Conservation (phyloP, 2,797 vertebrate genomes). For the Gallinago nigripennis region DNA sequence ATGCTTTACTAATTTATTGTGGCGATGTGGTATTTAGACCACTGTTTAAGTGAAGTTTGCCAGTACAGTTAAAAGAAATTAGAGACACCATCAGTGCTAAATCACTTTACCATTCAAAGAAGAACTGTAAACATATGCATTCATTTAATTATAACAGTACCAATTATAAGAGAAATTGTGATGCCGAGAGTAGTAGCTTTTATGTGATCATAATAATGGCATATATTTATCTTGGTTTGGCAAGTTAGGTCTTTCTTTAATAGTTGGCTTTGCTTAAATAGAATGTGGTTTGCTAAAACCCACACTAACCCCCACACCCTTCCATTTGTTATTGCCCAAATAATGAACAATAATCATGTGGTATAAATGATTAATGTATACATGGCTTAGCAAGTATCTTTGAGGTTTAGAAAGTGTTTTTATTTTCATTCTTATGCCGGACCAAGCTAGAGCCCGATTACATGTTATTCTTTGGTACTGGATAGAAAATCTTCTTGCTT, state of each 20-base stretch:
- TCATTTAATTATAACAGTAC: conserved; percentile 85
- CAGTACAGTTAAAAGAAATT: conserved; percentile 87
- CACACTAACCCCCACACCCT: conserved; percentile 82
- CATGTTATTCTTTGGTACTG: conserved; percentile 49
- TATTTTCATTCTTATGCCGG: conserved; percentile 72
- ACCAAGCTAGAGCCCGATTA: conserved; percentile 64
- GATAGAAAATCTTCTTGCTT: conserved; percentile 18
- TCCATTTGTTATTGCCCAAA: conserved; percentile 84
- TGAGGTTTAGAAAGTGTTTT: conserved; percentile 82
- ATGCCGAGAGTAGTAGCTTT: conserved; percentile 80
- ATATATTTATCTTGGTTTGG: conserved; percentile 92
- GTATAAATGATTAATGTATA: conserved; percentile 86
- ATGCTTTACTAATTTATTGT: conserved; percentile 80
- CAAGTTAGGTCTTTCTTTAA: conserved; percentile 84
- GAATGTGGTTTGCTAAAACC: conserved; percentile 84
- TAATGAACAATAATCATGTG: conserved; percentile 81
- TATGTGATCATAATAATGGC: conserved; percentile 88
- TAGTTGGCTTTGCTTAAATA: conserved; percentile 88
- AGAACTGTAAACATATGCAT: conserved; percentile 89
- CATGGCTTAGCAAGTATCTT: conserved; percentile 77
- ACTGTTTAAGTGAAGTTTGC: conserved; percentile 82
- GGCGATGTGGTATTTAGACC: conserved; percentile 79
- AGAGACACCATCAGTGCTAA: conserved; percentile 85
- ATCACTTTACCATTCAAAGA: conserved; percentile 81
- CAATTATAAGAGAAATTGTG: conserved; percentile 86